Base-by-base conservation (phyloP, 92 coral and sea anemone genomes). In the Plumapathes pennacea region DNA sequence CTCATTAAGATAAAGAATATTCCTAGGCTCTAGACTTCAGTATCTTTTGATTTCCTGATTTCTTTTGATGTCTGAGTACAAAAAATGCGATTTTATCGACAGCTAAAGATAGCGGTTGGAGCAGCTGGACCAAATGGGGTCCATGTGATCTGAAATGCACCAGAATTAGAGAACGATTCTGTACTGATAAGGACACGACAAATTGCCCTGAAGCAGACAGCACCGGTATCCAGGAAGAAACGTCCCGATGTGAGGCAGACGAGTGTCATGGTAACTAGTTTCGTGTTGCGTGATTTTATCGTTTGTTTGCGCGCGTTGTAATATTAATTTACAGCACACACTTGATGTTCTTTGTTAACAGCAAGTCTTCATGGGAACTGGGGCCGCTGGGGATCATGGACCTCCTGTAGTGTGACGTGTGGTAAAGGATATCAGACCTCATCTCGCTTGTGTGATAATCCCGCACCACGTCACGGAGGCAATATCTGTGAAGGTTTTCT, bases 371-470 rank as follows among this genome's bases (percentile, higher is more conserved):
- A 53, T 10, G 96, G 90, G 5, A 79, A 87, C 71, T 87, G 95
- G 95, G 83, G 89, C 12, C 81, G 90, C 43, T 87, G 96, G 96
- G 81, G 75, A 13, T 38, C 71, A 21, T 87, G 96, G 96, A 29
- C 72, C 2, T 6, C n/a, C 3, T 87, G 96, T 38, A 46, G 82
- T 36, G 50, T 17, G 10, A 77, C 86, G 23, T 82, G 90, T 20
- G 96, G 96, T 0, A 72, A 66, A 13, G 96, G 90, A 14, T 83
- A 83, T 43, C 38, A 28, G 23, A 40, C 44, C 30, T 51, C 85
- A 32, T 77, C 96, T 23, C 70, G 96, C 22, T 47, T 18, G 24
- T 87, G 90, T 21, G 69, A 72, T 21, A 67, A 87, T 28, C 96
- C 96, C 1, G 6, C 7, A 18, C 96, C 96, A 3, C 72, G 26